Conservation (phyloP, 2,113 vertebrate genomes). For the Oreocharis arfaki region DNA sequence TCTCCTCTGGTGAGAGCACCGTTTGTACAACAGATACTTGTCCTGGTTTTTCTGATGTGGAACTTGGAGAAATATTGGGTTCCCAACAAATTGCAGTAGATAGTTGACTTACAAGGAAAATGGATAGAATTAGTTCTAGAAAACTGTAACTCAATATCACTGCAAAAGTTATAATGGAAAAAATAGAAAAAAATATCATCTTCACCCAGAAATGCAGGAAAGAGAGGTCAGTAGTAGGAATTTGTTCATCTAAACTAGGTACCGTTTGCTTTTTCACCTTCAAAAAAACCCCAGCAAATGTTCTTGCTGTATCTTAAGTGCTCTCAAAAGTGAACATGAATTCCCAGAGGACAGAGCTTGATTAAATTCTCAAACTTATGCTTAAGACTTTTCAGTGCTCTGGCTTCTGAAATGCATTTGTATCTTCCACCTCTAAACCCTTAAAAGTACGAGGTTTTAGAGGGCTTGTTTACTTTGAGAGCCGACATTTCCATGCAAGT, state of each 20-base stretch:
- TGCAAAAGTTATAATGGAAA: background rate
- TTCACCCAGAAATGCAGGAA: background rate
- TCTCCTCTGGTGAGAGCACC: fast-evolving
- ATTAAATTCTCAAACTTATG: background rate
- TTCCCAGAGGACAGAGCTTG: background rate
- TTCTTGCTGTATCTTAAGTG: background rate
- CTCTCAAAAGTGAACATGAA: background rate
- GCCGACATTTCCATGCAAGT: background rate
- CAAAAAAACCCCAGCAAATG: fast-evolving
- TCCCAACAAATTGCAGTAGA: background rate
- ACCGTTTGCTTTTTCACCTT: background rate
- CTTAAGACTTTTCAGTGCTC: background rate
- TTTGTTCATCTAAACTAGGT: background rate
- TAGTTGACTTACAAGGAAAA: background rate
- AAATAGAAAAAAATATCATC: background rate
- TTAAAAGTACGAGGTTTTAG: background rate
- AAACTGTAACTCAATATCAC: background rate
- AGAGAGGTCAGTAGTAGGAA: background rate
- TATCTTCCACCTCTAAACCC: background rate
- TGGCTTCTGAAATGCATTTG: background rate
- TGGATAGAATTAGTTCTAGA: background rate
- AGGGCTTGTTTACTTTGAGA: background rate
- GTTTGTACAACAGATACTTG: fast-evolving
- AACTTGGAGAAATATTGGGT: background rate
- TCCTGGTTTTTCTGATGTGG: background rate